Conservation (phyloP, 30 jellyfish, hydroid and myxozoan genomes). For the Aurelia sp. region DNA sequence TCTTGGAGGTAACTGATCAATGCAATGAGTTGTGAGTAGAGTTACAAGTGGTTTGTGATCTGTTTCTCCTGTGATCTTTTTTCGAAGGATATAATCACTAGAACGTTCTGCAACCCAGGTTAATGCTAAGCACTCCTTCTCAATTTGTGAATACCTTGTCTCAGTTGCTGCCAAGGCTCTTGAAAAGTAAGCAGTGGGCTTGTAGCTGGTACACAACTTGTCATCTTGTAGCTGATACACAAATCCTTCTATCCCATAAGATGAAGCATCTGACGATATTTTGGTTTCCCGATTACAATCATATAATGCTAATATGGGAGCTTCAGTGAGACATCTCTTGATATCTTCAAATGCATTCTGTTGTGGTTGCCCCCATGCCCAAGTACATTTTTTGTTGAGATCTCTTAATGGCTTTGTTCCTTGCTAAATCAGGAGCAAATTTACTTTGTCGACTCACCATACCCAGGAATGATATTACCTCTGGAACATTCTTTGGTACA, state of each 20-base stretch:
- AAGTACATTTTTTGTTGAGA: slow-evolving; percentile 22
- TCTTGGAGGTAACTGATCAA: slow-evolving; percentile 51
- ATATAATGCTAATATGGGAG: slow-evolving; percentile 22
- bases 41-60: slow-evolving; percentile 53
- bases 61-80: slow-evolving; percentile 52
- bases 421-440: slow-evolving; percentile 50
- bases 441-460: slow-evolving; percentile 55
- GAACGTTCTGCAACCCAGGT: slow-evolving; percentile 62
- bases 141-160: slow-evolving; percentile 55
- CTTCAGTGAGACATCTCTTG: slow-evolving; percentile 12
- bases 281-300: slow-evolving; percentile 28
- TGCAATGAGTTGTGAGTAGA: slow-evolving; percentile 48
- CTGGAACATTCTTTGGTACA: slow-evolving; percentile 52
- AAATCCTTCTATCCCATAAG: slow-evolving; percentile 68
- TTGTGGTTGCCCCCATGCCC: slow-evolving; percentile 56
- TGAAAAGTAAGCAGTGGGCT: slow-evolving; percentile 60
- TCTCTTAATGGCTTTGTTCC: slow-evolving; percentile 54
- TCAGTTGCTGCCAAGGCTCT: slow-evolving; percentile 56
- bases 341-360: slow-evolving; percentile 50
- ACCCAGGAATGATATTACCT: slow-evolving; percentile 48
- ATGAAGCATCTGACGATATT: slow-evolving; percentile 53
- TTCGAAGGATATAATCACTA: slow-evolving; percentile 61
- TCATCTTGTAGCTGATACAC: slow-evolving; percentile 49
- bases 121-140: slow-evolving; percentile 76
- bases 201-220: slow-evolving; percentile 18